Conservation (phyloP, 2,888 invertebrate species). For the Plagiodera versicolora region DNA sequence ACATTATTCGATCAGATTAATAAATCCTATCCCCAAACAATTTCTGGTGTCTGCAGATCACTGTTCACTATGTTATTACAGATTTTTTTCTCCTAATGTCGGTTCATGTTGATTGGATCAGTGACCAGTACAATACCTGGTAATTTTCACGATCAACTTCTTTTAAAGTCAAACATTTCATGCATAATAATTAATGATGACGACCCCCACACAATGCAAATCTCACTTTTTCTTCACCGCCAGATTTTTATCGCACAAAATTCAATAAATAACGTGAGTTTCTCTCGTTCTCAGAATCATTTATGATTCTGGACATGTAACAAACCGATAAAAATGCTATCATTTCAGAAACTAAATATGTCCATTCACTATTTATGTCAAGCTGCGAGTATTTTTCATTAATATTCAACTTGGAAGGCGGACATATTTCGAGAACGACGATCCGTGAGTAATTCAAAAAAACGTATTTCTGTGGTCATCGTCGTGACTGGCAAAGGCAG, state of each 20-base stretch:
- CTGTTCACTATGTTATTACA: too few relatives aligned
- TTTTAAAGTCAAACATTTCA: neutral
- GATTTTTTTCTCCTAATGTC: too few relatives aligned
- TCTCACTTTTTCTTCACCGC: neutral
- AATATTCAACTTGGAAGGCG: neutral
- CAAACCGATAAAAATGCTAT: neutral
- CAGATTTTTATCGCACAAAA: neutral
- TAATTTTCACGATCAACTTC: neutral
- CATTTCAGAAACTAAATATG: conserved; percentile 3
- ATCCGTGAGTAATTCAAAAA: conserved; percentile 1
- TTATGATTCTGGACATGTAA: neutral
- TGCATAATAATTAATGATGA: neutral
- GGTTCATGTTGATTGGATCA: too few relatives aligned
- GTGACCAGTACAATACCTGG: too few relatives aligned
- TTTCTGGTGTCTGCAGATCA: too few relatives aligned
- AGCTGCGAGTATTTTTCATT: neutral
- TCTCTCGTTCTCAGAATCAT: neutral
- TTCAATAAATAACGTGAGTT: neutral
- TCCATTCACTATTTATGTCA: conserved; percentile 6
- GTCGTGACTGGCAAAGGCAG: too few relatives aligned
- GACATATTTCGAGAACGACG: neutral
- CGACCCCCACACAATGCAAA: neutral
- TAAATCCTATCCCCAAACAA: too few relatives aligned
- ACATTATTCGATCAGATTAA: too few relatives aligned
- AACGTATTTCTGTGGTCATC: neutral